Percentiles rank a stretch among this genome's conserved stretches.
Conservation (phyloP, 2,113 vertebrate species). For the Psittacara wagleri region DNA sequence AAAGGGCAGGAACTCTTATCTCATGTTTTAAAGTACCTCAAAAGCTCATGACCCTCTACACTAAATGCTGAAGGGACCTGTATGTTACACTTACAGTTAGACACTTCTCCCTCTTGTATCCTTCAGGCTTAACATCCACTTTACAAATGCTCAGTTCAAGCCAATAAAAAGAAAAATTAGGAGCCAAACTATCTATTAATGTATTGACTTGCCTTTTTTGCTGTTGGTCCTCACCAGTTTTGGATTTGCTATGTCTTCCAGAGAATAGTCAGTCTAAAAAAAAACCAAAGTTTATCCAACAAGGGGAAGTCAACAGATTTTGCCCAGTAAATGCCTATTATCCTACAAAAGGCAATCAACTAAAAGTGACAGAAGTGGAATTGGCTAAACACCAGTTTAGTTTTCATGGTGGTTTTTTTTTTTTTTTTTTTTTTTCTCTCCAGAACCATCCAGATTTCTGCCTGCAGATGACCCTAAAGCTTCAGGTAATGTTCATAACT, state of each 20-base stretch:
- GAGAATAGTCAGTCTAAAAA: slow-evolving; percentile 29
- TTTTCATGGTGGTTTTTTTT: background rate
- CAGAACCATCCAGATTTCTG: background rate
- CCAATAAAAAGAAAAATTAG: background rate
- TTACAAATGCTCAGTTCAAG: background rate
- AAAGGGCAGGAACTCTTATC: background rate
- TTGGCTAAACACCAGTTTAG: background rate
- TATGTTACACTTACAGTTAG: background rate
- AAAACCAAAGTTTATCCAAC: background rate
- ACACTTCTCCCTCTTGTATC: background rate
- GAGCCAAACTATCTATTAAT: background rate
- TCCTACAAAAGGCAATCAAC: background rate
- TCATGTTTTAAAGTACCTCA: background rate
- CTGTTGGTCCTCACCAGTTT: slow-evolving; percentile 36
- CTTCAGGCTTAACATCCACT: background rate
- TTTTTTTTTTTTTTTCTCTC: background rate
- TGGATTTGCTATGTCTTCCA: background rate
- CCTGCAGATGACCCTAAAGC: background rate
- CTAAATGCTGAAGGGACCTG: background rate
- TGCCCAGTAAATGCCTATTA: background rate
- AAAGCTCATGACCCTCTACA: background rate
- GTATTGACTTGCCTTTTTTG: slow-evolving; percentile 50
- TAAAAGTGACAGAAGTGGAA: background rate
- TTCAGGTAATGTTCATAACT: background rate
- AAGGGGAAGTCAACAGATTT: background rate